phyloP scores from a whole-genome alignment of 2,113 vertebrate species.

The Podilymbus podiceps region DNA sequence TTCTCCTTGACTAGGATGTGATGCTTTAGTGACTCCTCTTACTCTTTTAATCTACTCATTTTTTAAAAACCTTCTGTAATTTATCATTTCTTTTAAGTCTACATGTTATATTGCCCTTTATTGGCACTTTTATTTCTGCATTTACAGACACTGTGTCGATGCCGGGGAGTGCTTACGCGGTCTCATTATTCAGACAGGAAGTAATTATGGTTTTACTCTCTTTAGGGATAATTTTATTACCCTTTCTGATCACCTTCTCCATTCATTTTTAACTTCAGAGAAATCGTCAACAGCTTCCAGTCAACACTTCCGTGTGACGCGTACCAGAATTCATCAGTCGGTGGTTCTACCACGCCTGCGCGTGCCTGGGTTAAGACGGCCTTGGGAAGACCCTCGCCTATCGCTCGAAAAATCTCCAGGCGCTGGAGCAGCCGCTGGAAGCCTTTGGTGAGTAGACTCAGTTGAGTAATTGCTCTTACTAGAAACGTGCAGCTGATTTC shows the following conservation, averaged over 20 bases:
- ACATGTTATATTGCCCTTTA: background rate
- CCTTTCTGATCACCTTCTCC: background rate
- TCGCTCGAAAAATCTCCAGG: no score
- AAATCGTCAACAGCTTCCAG: background rate
- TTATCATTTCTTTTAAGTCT: background rate
- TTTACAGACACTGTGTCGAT: background rate
- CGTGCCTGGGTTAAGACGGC: background rate
- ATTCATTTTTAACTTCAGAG: background rate
- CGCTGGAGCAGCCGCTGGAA: background rate
- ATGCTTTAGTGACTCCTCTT: background rate
- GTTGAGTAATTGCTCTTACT: background rate
- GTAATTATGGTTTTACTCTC: background rate
- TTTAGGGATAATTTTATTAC: background rate
- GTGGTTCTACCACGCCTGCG: background rate
- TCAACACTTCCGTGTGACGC: background rate
- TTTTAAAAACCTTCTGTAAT: background rate
- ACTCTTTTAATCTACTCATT: background rate
- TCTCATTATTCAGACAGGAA: background rate
- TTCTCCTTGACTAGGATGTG: fast-evolving
- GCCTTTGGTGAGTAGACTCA: background rate
- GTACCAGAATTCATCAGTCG: background rate
- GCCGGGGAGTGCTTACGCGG: background rate
- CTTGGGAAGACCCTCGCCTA: background rate
- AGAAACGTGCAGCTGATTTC: background rate
- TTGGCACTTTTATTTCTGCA: background rate